Evolutionary conservation across 2,888 invertebrate genomes (phyloP).

Genomic region (Nymphalis polychloros): DNA sequence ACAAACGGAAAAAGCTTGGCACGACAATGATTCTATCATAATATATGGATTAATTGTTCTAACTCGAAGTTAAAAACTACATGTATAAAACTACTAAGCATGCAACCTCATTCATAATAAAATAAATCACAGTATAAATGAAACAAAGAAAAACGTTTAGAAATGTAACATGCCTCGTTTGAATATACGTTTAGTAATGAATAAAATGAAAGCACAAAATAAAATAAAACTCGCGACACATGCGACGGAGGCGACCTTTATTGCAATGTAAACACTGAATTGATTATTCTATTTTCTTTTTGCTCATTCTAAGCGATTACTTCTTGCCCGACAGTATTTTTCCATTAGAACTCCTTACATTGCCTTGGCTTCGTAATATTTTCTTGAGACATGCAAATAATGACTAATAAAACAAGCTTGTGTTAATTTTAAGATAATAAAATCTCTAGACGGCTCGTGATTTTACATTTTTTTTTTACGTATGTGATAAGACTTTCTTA

Average conservation of each 20-base stretch:
- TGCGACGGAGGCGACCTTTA: constrained; percentile 5
- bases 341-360: constrained; percentile 28
- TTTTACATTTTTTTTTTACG: neutral
- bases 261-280: constrained; percentile 10
- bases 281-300: constrained; percentile 11
- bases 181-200: neutral
- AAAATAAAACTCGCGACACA: neutral
- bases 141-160: neutral
- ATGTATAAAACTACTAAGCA: neutral
- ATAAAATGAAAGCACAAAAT: neutral
- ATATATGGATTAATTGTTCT: too few relatives aligned
- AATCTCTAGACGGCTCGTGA: neutral
- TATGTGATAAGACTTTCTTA: neutral
- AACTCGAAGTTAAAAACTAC: too few relatives aligned
- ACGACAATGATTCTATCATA: too few relatives aligned
- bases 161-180: neutral
- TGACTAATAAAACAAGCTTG: constrained; percentile 19
- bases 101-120: neutral
- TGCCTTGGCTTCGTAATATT: constrained; percentile 8
- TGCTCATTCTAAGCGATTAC: constrained; percentile 23
- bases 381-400: constrained; percentile 18
- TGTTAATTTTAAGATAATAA: constrained; percentile 4
- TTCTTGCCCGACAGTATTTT: constrained; percentile 30
- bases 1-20: too few relatives aligned
- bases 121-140: neutral